Conservation (phyloP, 2,888 invertebrate species). For the Branchipolynoe longqiensis region DNA sequence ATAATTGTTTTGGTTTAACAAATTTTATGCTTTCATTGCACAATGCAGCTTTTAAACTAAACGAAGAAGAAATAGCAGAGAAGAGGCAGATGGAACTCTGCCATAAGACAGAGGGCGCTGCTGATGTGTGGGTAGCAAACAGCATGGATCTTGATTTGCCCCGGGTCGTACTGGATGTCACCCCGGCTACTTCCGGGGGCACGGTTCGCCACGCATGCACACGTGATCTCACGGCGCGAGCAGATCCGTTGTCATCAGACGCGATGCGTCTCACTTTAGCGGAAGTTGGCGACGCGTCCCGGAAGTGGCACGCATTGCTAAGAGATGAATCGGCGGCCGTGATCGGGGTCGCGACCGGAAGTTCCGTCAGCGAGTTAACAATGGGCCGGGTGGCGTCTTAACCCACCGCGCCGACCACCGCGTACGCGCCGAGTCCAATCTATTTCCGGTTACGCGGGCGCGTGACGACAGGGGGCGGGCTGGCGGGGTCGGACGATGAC, state of each 20-base stretch:
- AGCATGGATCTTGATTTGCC: too few relatives aligned
- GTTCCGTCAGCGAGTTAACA: slow-evolving; percentile 3
- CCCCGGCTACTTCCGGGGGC: too few relatives aligned
- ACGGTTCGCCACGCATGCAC: too few relatives aligned
- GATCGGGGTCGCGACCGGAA: background rate
- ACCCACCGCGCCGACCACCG: slow-evolving; percentile 7
- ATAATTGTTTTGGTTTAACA: too few relatives aligned
- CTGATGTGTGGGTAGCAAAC: too few relatives aligned
- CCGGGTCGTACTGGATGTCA: too few relatives aligned
- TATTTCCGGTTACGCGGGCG: slow-evolving; percentile 24
- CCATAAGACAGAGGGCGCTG: too few relatives aligned
- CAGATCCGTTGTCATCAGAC: background rate
- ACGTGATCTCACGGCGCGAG: slow-evolving; percentile 9
- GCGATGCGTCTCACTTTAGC: slow-evolving; percentile 41
- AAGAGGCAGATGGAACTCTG: too few relatives aligned
- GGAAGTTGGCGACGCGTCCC: background rate
- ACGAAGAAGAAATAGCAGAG: too few relatives aligned
- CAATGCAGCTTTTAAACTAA: too few relatives aligned
- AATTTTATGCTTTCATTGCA: too few relatives aligned
- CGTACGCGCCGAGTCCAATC: slow-evolving; percentile 3
- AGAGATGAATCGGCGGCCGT: slow-evolving; percentile 14
- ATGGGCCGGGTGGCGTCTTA: background rate
- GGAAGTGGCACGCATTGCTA: background rate
- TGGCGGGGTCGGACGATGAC: background rate
- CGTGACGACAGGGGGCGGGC: background rate